Conservation (phyloP, 2,797 vertebrate genomes). For the Ispidina lecontei region DNA sequence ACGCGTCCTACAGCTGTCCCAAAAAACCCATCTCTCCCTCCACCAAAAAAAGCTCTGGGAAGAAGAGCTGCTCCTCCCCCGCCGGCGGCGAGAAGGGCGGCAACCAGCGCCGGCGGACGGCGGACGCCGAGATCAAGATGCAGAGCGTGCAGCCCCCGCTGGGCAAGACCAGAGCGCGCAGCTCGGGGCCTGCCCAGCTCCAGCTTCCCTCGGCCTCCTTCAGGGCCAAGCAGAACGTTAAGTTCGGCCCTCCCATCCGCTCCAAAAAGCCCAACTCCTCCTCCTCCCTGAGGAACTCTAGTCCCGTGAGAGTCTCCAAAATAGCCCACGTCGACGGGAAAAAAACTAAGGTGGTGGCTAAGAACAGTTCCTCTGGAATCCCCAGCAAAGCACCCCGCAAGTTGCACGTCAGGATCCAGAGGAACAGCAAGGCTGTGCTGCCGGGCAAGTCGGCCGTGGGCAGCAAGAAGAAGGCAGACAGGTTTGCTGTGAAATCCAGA, state of each 20-base stretch:
- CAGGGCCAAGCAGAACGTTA: conserved; percentile 76
- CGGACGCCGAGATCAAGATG: conserved; percentile 86
- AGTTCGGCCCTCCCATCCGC: conserved; percentile 73
- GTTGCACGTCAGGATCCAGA: conserved; percentile 82
- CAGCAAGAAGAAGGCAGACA: conserved; percentile 87
- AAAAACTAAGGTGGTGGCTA: conserved; percentile 75
- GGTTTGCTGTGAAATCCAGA: conserved; percentile 84
- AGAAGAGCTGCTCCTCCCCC: conserved; percentile 73
- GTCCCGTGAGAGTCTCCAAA: conserved; percentile 81
- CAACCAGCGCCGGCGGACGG: conserved; percentile 83
- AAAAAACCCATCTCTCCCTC: conserved; percentile 87
- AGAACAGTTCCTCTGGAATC: conserved; percentile 69
- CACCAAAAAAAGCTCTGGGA: conserved; percentile 85
- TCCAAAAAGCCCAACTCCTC: conserved; percentile 77
- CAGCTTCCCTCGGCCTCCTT: conserved; percentile 75
- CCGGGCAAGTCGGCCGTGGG: conserved; percentile 74
- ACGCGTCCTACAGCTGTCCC: conserved; percentile 91
- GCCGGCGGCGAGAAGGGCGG: conserved; percentile 76
- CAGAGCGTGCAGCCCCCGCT: conserved; percentile 80
- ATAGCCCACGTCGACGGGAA: conserved; percentile 70
- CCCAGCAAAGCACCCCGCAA: conserved; percentile 79
- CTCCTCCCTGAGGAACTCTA: conserved; percentile 78
- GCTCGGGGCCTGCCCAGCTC: conserved; percentile 76
- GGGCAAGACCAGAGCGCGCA: conserved; percentile 92
- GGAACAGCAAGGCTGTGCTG: conserved; percentile 84